A percentile compares a stretch with the other conserved stretches of the same genome.
phyloP scores from a whole-genome alignment of 1,140 invertebrate species.

The Zaprionus ghesquierei region DNA sequence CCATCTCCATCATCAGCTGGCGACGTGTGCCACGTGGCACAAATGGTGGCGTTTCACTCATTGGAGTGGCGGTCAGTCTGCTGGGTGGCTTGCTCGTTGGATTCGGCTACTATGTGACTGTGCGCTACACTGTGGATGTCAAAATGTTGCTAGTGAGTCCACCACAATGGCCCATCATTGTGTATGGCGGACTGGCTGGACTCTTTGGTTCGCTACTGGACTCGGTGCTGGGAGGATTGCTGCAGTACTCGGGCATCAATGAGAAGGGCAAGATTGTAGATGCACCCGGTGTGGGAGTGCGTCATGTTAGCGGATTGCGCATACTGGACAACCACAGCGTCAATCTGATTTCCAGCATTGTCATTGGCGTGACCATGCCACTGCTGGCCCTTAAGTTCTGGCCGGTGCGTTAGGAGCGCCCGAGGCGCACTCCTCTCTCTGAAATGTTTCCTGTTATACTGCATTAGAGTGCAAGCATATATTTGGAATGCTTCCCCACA shows the following conservation, averaged over 20 bases:
- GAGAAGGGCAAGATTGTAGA: slow-evolving; percentile 89
- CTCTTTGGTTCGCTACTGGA: slow-evolving; percentile 92
- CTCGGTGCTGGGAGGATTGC: slow-evolving; percentile 91
- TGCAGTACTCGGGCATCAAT: slow-evolving; percentile 93
- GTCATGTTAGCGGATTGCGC: slow-evolving; percentile 89
- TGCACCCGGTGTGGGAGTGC: slow-evolving; percentile 87
- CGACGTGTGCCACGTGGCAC: slow-evolving; percentile 91
- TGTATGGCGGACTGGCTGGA: slow-evolving; percentile 88
- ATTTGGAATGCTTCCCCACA: slow-evolving; percentile 50
- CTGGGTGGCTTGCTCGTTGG: slow-evolving; percentile 90
- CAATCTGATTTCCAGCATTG: slow-evolving; percentile 91
- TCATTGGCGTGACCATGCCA: slow-evolving; percentile 89
- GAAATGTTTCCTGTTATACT: background rate
- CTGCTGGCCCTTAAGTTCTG: slow-evolving; percentile 87
- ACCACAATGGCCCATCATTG: slow-evolving; percentile 91
- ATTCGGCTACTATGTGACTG: slow-evolving; percentile 87
- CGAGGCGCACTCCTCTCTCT: background rate
- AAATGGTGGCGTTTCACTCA: slow-evolving; percentile 90
- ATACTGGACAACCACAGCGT: slow-evolving; percentile 96
- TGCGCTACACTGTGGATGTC: slow-evolving; percentile 87
- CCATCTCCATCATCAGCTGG: slow-evolving; percentile 90
- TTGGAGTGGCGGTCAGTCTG: slow-evolving; percentile 88
- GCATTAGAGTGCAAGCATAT: slow-evolving; percentile 27
- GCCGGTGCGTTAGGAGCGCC: slow-evolving; percentile 79
- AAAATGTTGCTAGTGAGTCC: slow-evolving; percentile 85